Conservation (phyloP, 2,113 vertebrate species). For the Seriola dumerili region DNA sequence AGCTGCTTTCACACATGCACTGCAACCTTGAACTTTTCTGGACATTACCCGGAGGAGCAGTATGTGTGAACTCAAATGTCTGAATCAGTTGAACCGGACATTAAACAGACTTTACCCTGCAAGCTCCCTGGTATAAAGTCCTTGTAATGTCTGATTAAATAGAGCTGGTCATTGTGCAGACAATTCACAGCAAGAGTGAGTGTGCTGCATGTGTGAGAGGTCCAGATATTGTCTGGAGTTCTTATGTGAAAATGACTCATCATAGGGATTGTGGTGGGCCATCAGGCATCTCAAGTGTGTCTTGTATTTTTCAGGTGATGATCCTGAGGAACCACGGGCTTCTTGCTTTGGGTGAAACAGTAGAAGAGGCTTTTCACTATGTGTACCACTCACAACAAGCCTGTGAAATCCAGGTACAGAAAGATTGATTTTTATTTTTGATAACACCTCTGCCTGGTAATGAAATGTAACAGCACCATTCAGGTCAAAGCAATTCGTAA, state of each 20-base stretch:
- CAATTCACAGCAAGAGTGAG: no score
- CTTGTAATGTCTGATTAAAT: no score
- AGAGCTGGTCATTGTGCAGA: no score
- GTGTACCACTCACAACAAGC: slow-evolving; percentile 93
- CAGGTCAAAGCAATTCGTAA: background rate
- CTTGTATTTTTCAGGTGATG: slow-evolving; percentile 88
- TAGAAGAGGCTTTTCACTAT: slow-evolving; percentile 96
- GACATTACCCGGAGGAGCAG: no score
- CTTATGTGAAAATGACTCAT: background rate
- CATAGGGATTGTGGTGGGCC: background rate
- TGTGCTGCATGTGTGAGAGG: no score
- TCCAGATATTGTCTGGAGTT: no score
- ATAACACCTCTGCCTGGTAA: background rate
- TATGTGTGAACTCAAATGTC: no score
- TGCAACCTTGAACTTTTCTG: no score
- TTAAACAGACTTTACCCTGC: no score
- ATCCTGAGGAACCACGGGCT: slow-evolving; percentile 95
- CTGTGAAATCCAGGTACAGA: slow-evolving; percentile 94
- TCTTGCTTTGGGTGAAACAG: slow-evolving; percentile 92
- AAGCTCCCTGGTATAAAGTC: no score
- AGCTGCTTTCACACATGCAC: no score
- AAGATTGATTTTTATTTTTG: background rate
- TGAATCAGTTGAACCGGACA: no score
- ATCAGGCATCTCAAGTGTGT: background rate
- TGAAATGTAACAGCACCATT: slow-evolving; percentile 2